Base-by-base conservation (phyloP, 1,140 invertebrate genomes). In the Arctopsyche grandis region DNA sequence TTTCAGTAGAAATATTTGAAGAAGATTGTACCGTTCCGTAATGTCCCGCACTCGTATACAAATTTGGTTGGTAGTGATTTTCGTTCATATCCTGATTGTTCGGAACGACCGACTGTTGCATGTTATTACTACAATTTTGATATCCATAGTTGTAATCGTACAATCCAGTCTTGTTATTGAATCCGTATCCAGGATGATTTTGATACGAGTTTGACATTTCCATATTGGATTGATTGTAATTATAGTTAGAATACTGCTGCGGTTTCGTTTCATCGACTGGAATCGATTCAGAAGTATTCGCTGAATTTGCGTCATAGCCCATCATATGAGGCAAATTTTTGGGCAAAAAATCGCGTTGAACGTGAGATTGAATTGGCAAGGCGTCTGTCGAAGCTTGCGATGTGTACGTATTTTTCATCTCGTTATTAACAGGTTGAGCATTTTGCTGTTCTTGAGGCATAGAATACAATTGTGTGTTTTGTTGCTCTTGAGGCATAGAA, bases 81-180 rank as follows among this genome's bases (percentile, higher is more conserved):
- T 76, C 74, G 0, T 1, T 9, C 19, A 22, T 26, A 0, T 9
- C 46, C 19, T 56, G 21, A 74, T n/a, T 74, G 7, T 43, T 29
- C 9, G 3, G 24, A 10, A 9, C 10, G 9, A 63, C 12, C 9
- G 56, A 10, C 12, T 69, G 58, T 19, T 78, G 21, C 10, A 52
- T 21, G 29, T 48, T 75, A 43, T 21, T 70, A 14, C 4, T 44
- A 16, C 78, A 60, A 66, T 87, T 87, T 71, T 89, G 89, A 75
- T 90, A 90, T 7, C 89, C 89, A 73, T 89, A 90, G 77, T 84
- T 89, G 77, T 90, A 91, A 16, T 89, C 87, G 79, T 90, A 90
- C 10, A 82, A 84, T 0, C 89, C 89, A 0, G 86, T 85, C 0
- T 82, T 80, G 3, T 83, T 52, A 81, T 91, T 90, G 79, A 85